These are phyloP conservation scores for Muscicapa striata DNA, from an alignment of 2,797 vertebrate species.

Conservation along the genomic window DNA sequence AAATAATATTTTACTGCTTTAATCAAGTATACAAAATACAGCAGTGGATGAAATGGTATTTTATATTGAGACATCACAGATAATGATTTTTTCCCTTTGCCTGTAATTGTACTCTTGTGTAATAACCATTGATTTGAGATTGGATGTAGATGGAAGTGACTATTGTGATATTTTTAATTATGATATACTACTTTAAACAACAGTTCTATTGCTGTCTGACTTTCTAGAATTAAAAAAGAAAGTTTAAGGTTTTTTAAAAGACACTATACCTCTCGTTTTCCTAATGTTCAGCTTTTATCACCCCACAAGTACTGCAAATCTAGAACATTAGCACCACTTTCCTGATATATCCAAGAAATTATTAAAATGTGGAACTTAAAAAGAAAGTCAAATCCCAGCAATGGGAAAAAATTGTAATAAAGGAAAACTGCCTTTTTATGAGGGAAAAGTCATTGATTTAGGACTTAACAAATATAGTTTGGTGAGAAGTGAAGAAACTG, in stretches of 20 bases:
- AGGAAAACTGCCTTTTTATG: neutral
- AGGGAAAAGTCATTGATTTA: neutral
- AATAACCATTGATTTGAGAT: neutral
- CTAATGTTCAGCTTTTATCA: neutral
- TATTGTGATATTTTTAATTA: neutral
- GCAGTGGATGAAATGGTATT: neutral
- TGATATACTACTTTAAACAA: neutral
- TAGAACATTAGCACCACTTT: neutral
- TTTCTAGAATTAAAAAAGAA: neutral
- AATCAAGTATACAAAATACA: neutral
- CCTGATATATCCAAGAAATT: neutral
- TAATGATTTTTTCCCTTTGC: neutral
- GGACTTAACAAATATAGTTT: neutral
- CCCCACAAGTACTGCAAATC: neutral
- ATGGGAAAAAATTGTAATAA: neutral
- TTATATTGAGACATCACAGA: neutral
- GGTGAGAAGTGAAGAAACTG: neutral
- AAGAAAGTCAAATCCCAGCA: neutral
- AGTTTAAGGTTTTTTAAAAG: neutral
- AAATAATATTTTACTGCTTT: neutral
- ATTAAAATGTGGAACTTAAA: neutral
- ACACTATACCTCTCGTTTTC: neutral
- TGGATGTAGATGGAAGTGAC: neutral
- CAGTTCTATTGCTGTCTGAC: neutral
- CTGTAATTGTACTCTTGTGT: rapidly evolving